Evolutionary conservation across 1,140 invertebrate species (phyloP), one percentile per base, ranked within the genome.

Genomic region (Cotesia vestalis): DNA sequence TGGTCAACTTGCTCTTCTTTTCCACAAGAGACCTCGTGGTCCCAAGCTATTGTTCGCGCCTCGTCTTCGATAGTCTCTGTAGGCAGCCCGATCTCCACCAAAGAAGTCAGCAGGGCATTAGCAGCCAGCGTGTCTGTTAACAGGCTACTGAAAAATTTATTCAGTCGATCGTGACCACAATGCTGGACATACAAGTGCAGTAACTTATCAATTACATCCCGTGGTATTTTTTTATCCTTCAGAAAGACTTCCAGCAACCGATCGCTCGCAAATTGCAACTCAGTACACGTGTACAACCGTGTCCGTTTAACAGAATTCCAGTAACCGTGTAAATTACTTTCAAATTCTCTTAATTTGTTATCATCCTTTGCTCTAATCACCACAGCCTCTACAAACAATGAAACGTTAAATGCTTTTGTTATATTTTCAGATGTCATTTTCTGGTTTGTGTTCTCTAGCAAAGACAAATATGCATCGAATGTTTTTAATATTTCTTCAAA

Each of bases 1-100:
- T 84, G 53, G 9, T 60, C 62, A 60, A 89, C 68, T 69, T 78
- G 71, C 3, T 79, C 68, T 51, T 76, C 14, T 72, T 84, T 77
- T 20, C 84, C 85, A 67, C 69, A 72, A 62, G 78, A 70, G n/a
- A 78, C 55, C 63, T 82, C 76, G 36, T 78, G 75, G 70, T 81
- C 76, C 88, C 88, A 89, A 8, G 79, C 71, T 36, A 77, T 71
- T 4, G 83, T 59, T 52, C 85, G 73, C 52, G 80, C 75, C 38
- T 86, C 79, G n/a, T 81, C 72, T 11, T 86, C 78, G 6, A 87
- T 71, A 1, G 77, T 52, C 1, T 35, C 72, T 11, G 68, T 17
- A 5, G 78, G 27, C 9, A 83, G n/a, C 17, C 76, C 79, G 59
- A 83, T 64, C n/a, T 78, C 71, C 34, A 71, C 72, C 14, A 86